Percentiles rank a stretch among this genome's conserved stretches.
Evolutionary conservation across 2,888 invertebrate species (phyloP).

Genomic region (Odontomyia ornata): DNA sequence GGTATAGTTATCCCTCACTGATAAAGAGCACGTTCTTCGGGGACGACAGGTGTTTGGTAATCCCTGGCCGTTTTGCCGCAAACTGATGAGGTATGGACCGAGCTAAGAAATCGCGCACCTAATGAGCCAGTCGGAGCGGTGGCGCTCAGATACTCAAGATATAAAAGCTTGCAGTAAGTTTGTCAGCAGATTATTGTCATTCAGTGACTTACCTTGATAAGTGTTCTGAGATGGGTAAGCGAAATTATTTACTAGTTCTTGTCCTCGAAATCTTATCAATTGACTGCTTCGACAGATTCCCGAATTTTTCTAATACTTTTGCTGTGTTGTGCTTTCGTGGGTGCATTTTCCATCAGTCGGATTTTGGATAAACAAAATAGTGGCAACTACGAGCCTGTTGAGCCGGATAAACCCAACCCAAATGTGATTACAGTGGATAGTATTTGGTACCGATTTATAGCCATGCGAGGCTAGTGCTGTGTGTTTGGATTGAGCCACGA

Average conservation of each 20-base stretch:
- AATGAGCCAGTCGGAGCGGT: not conserved
- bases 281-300: not conserved
- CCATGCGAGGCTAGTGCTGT: slow-evolving; percentile 11
- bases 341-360: not conserved
- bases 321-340: not conserved
- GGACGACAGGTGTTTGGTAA: not conserved
- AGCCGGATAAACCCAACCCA: slow-evolving; percentile 2
- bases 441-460: slow-evolving; percentile 37
- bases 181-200: slow-evolving; percentile 12
- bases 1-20: not conserved
- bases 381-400: not conserved
- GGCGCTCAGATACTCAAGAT: not conserved
- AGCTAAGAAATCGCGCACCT: not conserved
- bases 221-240: slow-evolving; percentile 28
- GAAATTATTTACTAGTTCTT: not conserved
- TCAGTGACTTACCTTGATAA: slow-evolving; percentile 23
- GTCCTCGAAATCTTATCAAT: not conserved
- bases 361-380: slow-evolving; percentile 7
- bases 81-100: not conserved
- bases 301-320: not conserved
- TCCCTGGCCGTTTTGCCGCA: slow-evolving; percentile 2
- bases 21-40: not conserved
- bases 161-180: slow-evolving; percentile 23
- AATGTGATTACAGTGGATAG: slow-evolving; percentile 13
- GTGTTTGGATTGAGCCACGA: not conserved